Base-by-base conservation (phyloP, 2,888 invertebrate species). In the Drosophila bunnanda region DNA sequence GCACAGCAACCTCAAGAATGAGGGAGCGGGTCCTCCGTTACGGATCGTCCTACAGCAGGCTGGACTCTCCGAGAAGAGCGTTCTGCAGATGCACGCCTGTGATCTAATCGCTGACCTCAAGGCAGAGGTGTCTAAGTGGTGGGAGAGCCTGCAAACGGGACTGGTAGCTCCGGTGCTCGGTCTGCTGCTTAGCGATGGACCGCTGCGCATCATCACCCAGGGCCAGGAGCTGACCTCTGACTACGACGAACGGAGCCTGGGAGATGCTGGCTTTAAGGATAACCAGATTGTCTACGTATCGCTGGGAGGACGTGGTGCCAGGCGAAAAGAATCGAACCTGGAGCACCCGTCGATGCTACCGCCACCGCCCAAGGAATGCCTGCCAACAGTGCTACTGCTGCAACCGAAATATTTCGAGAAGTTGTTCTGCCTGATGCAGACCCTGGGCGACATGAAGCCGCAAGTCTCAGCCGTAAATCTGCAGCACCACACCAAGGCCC, bases 41-140 rank as follows among this genome's bases (percentile, higher is more conserved):
- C 94, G 97, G 41, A 94, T 98, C 44, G 95, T 96, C 20, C 94
- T 98, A 56, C 98, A 98, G 92, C 97, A 97, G 30, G 98, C 97
- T 4, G 97, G 97, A 20, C 95, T 97, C 41, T 95, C 97, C 0
- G 97, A 98, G 75, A 96, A 98, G 90, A 97, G 96, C 22, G 94
- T 95, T 22, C 93, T 98, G 15, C 95, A 96, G 79, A 94, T 98
- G 92, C 94, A 96, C 78, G 96, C 95, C 44, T 95, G 96, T n/a
- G 98, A 98, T 93, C 95, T 97, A 76, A 96, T 98, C 30, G 98
- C 98, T 5, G 98, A 98, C 92, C 93, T 98, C 58, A 94, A 98
- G 74, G 98, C 98, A 1, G 98, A 98, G 93, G 97, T 98, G 61
- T 97, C 97, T n/a, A 96, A 97, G 78, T 98, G 98, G 98, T 98